Evolutionary conservation across 2,113 vertebrate genomes (phyloP), one percentile per base, ranked within the genome.

Genomic region (Scalopus aquaticus): DNA sequence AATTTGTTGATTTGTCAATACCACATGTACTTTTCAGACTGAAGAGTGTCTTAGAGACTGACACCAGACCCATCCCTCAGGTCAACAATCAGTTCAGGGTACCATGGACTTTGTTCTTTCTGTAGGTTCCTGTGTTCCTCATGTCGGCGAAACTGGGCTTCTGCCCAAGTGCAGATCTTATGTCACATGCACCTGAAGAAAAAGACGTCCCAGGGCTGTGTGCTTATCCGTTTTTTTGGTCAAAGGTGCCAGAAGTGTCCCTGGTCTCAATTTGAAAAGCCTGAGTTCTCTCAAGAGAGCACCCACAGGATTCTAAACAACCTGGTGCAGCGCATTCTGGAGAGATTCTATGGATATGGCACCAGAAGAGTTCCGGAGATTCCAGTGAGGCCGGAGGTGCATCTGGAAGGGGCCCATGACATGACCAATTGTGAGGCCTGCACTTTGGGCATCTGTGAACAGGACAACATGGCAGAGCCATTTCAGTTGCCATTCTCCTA

Each of bases 241-340:
- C 96, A 97, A 93, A 94, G 37, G 78, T 97, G 95, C 79, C 44
- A 70, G 73, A 96, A 65, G 39, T 97, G 96, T n/a, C 60, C 9
- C 37, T 1, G 2, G 19, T 62, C 86, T 56, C 70, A 2, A 44
- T 94, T 83, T 95, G 95, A 96, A 83, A 94, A 83, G 28, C 96
- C 97, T 3, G 39, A 93, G 28, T 97, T 97, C 95, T 96, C 93
- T 15, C 17, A 5, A 0, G 60, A 95, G 1, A 93, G n/a, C 7
- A 44, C 85, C 32, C 37, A 1, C 37, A 89, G 32, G 32, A 94
- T 96, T 87, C 77, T 97, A 79, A 37, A 76, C 10, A 94, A 91
- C 0, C 65, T 97, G 65, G 92, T 70, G 0, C 5, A 17, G 22
- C 86, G 56, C 65, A 64, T 97, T 80, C 39, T 76, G 46, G 46